Percentiles rank a stretch among this genome's conserved stretches.
These are phyloP conservation scores for Pogonomyrmex californicus DNA, from an alignment of 1,140 invertebrate species.

Conservation along the genomic window DNA sequence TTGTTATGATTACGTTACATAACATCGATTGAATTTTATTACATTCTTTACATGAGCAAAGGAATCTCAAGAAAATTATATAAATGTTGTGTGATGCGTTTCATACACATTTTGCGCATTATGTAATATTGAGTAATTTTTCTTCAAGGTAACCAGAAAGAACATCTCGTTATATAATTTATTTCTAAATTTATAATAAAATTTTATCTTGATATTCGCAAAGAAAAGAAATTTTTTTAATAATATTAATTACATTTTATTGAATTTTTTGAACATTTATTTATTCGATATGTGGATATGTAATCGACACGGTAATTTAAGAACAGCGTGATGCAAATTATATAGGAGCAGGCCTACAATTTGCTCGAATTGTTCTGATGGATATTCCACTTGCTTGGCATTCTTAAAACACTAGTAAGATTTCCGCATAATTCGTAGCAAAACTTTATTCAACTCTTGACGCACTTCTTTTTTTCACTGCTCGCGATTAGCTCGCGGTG, in stretches of 20 bases:
- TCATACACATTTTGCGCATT: not conserved
- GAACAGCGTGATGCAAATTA: not conserved
- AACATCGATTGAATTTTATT: constrained; percentile 1
- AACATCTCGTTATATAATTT: not conserved
- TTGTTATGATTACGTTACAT: constrained; percentile 16
- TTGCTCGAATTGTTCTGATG: not conserved
- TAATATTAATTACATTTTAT: not conserved
- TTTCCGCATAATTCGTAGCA: not conserved
- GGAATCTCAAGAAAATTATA: not conserved
- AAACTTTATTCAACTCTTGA: not conserved
- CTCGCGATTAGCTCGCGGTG: not conserved
- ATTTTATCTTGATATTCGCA: not conserved
- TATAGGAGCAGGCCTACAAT: not conserved
- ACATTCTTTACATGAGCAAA: not conserved
- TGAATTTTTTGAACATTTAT: not conserved
- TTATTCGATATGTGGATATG: no score
- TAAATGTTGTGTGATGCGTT: not conserved
- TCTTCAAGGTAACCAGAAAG: not conserved
- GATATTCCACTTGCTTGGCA: not conserved
- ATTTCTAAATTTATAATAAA: not conserved
- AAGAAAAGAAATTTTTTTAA: not conserved
- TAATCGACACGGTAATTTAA: not conserved
- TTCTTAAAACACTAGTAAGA: not conserved
- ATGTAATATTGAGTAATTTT: constrained; percentile 30
- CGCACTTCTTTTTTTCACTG: not conserved